Evolutionary conservation across 2,797 vertebrate genomes (phyloP), one percentile per base, ranked within the genome.

Genomic region (Lagodon rhomboides): DNA sequence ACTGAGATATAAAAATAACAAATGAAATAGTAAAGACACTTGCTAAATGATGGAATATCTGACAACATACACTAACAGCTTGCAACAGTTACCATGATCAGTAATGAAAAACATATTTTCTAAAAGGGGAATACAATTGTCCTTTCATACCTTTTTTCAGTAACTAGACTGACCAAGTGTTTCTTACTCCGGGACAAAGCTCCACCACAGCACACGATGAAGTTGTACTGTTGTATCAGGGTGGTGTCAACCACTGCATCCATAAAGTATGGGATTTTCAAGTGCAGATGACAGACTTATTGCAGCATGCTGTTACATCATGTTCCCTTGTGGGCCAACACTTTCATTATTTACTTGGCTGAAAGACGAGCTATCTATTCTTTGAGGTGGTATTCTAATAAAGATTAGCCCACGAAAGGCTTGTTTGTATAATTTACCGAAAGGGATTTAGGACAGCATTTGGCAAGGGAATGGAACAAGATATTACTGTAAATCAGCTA

Each of bases 401-500:
- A 62, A 79, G 13, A 75, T 47, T 44, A 64, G 49, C 27, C 13
- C 20, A 8, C 0, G 1, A 68, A 67, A 44, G 4, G 10, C 5
- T 2, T 51, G 60, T 67, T 82, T 80, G 12, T 44, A 17, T 23
- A 66, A 34, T 15, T 18, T 43, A 38, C 20, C 27, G 6, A 5
- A 2, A 7, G 16, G 15, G 4, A 49, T n/a, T 34, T 15, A 58
- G 58, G 20, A 51, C 11, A 65, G 17, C 10, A 5, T 79, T 63
- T 84, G 68, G n/a, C 60, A 27, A 60, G 59, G 17, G 20, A 53
- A 17, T 43, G 15, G 13, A 60, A 68, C 15, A 53, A 65, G 15
- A 79, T 64, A 61, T 79, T 51, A 38, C 38, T 38, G 38, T 10
- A 53, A 56, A 80, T 76, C 38, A 68, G 16, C 10, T 38, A 53